Base-by-base conservation (phyloP, 2,888 invertebrate species). In the Lacanobia wlatinum region DNA sequence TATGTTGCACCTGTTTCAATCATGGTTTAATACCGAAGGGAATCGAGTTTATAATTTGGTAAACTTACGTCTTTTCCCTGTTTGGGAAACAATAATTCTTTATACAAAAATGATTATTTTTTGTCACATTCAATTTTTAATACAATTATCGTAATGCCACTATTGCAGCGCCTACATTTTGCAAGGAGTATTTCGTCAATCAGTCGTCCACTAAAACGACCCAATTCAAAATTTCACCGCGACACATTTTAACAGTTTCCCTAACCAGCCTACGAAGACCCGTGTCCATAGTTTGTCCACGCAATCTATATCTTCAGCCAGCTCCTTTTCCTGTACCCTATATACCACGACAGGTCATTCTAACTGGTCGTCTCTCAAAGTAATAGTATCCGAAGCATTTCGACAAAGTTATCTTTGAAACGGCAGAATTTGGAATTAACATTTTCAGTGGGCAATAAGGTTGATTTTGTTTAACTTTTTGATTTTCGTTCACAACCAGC, bases 201-300 rank as follows among this genome's bases (percentile, higher is more conserved):
- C 21, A 40, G 59, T 23, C 23, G 14, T 34, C 16, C 1, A 34
- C 10, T 34, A 28, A 63, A 68, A 65, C 16, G n/a, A 40, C 46
- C 43, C 10, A 64, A 63, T 59, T 76, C 18, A 16, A 70, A 76
- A 73, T 80, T 80, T 80, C 43, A 70, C 82, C 16, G 76, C 69
- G 55, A 56, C 83, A 82, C 70, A 86, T 89, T 90, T 87, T 83
- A 85, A 83, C 81, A 83, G 85, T 83, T 88, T 87, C 86, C 76
- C 72, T 70, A 72, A 63, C 78, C 78, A 84, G n/a, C 40, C 1
- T 72, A 83, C 63, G 0, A 50, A 70, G 87, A 85, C 66, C 87
- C 43, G 40, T 69, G 73, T 63, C 63, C 83, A 61, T 40, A 71
- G 70, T 62, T 56, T 66, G 69, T 73, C 76, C 64, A 64, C 53